phyloP scores from a whole-genome alignment of 2,888 invertebrate genomes.

The Plagodis pulveraria region DNA sequence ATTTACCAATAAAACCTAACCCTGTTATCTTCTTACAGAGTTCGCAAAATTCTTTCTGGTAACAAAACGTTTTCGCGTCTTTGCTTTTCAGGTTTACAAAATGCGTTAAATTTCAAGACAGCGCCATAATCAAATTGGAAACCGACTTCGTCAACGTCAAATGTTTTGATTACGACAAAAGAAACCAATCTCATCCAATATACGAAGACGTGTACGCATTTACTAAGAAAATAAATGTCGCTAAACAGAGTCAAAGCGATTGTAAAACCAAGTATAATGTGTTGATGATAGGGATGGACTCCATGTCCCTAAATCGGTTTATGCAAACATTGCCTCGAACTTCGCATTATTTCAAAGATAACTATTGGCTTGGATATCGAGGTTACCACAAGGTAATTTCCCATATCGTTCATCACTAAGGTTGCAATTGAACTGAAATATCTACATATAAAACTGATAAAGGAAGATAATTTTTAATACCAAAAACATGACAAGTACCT shows the following conservation, averaged over 20 bases:
- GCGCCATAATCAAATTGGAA: conserved; percentile 52
- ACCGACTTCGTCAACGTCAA: conserved; percentile 67
- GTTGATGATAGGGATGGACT: conserved; percentile 93
- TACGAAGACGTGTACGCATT: conserved; percentile 74
- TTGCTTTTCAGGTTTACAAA: conserved; percentile 56
- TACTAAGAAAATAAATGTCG: conserved; percentile 73
- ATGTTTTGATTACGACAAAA: conserved; percentile 57
- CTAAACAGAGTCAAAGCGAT: conserved; percentile 36
- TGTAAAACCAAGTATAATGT: conserved; percentile 79
- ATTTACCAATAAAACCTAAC: too few species aligned
- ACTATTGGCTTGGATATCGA: conserved; percentile 89
- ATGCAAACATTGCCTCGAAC: conserved; percentile 91
- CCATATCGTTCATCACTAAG: background rate
- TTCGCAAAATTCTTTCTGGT: too few species aligned
- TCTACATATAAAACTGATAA: too few species aligned
- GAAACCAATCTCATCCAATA: conserved; percentile 53
- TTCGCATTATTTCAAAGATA: conserved; percentile 86
- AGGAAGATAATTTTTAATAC: too few species aligned
- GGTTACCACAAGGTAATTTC: conserved; percentile 88
- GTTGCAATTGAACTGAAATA: too few species aligned
- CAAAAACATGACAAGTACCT: too few species aligned
- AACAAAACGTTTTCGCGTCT: background rate
- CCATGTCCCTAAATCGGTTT: conserved; percentile 92
- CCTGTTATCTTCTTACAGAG: too few species aligned
- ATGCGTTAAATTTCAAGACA: conserved; percentile 57